Conservation (phyloP, 2,113 vertebrate genomes). For the Sciurus niger region DNA sequence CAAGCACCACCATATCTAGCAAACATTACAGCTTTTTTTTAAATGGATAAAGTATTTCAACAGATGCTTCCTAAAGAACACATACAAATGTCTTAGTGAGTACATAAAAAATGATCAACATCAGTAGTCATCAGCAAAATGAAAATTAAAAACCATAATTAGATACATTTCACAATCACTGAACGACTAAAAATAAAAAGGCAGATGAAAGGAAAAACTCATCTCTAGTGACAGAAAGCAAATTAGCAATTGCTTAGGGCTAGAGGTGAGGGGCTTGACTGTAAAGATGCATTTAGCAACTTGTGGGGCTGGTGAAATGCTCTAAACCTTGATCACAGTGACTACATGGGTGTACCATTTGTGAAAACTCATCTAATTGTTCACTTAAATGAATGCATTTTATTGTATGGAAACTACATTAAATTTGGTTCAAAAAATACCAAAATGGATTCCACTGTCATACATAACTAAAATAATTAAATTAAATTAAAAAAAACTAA, state of each 20-base stretch:
- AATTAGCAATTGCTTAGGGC: not conserved
- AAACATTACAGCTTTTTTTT: not conserved
- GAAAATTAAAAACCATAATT: conserved; percentile 57
- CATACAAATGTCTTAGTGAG: not conserved
- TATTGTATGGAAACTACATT: not conserved
- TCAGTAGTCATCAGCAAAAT: conserved; percentile 49
- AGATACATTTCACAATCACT: conserved; percentile 12
- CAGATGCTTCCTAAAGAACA: not conserved
- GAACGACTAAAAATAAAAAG: conserved; percentile 30
- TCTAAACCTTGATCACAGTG: not conserved
- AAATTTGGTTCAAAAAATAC: not conserved
- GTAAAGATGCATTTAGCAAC: not conserved
- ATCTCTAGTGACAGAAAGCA: not conserved
- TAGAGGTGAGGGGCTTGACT: not conserved
- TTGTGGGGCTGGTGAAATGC: not conserved
- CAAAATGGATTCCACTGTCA: not conserved
- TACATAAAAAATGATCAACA: not conserved
- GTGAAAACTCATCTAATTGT: not conserved
- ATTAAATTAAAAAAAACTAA: not conserved
- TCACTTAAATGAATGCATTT: not conserved
- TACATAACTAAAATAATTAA: not conserved
- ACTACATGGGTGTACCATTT: not conserved
- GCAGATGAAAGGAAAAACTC: not conserved
- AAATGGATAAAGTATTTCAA: conserved; percentile 38
- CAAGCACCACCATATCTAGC: too few relatives aligned